Evolutionary conservation across 2,113 vertebrate genomes (phyloP).

Genomic region (Ranitomeya imitator): DNA sequence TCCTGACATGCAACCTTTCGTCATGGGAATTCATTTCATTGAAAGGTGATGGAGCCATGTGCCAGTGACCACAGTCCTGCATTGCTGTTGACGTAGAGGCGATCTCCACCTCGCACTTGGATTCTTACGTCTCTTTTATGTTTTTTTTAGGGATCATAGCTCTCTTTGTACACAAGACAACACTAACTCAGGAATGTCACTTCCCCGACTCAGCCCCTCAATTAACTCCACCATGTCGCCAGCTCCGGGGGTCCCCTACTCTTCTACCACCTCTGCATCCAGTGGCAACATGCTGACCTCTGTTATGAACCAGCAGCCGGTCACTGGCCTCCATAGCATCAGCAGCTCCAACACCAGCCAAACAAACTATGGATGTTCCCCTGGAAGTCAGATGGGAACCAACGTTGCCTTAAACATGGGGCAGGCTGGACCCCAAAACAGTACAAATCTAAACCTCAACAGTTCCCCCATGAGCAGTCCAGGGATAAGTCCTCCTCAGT

Average conservation of each 20-base stretch:
- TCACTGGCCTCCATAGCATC: conserved; percentile 75
- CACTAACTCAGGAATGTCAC: conserved; percentile 83
- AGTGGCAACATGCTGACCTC: conserved; percentile 71
- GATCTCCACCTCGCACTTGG: not conserved
- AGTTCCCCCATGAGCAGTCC: conserved; percentile 84
- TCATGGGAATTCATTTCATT: conserved; percentile 97
- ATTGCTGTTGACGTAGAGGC: not conserved
- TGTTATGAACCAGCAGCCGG: conserved; percentile 74
- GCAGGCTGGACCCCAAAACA: conserved; percentile 71
- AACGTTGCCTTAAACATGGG: conserved; percentile 77
- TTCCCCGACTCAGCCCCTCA: conserved; percentile 76
- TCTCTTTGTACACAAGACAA: conserved; percentile 94
- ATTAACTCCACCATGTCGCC: conserved; percentile 74
- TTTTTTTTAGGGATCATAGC: conserved; percentile 85
- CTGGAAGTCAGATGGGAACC: conserved; percentile 74
- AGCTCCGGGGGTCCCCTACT: conserved; percentile 71
- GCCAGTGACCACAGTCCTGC: not conserved
- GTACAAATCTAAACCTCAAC: conserved; percentile 71
- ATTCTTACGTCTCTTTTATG: not conserved
- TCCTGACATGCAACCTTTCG: conserved; percentile 92
- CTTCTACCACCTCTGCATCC: conserved; percentile 72
- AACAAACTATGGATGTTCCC: conserved; percentile 70
- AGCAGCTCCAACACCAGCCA: conserved; percentile 74
- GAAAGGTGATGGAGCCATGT: conserved; percentile 79
- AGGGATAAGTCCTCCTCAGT: conserved; percentile 85